Evolutionary conservation across 2,113 vertebrate species (phyloP), one percentile per base, ranked within the genome.

Genomic region (Grus americana): DNA sequence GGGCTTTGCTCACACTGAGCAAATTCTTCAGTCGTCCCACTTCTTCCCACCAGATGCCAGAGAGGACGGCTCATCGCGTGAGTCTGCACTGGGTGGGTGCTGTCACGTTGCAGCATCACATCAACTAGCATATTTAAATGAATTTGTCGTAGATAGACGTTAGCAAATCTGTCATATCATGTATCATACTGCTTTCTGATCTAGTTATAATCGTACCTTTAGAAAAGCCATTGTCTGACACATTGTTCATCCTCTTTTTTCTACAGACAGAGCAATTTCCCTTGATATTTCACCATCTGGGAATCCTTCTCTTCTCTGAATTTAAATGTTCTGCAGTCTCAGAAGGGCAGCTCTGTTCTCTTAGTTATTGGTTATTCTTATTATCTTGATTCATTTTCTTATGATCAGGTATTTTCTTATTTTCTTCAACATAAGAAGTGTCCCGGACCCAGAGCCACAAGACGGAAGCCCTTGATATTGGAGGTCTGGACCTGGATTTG

Each of bases 41-140:
- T 54, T 42, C 42, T 54, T 42, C 42, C 65, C 49, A 19, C 10
- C n/a, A 10, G 32, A 29, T 7, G 7, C 34, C 55, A 26, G 75
- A n/a, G 30, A 65, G 52, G n/a, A 15, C 21, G 2, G 1, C 18
- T 66, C 16, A 5, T 23, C 3, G 0, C 16, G 4, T 0, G 19
- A 10, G 18, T 12, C 61, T 70, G n/a, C 22, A 2, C 12, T 6
- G 44, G 21, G 29, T 15, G 54, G 26, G 24, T 57, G 36, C 74
- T 66, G 63, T 36, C 3, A 0, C 3, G 4, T 54, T 84, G 42
- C 73, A 36, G 55, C 58, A 11, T 47, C 58, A 13, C 27, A 21
- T 59, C 63, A 44, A 8, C 21, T 20, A 63, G 22, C 19, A 2
- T n/a, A 36, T 68, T 78, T 40, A 40, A 68, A 46, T 49, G 82